Conservation (phyloP, 2,113 vertebrate species). For the Pseudorectes ferrugineus region DNA sequence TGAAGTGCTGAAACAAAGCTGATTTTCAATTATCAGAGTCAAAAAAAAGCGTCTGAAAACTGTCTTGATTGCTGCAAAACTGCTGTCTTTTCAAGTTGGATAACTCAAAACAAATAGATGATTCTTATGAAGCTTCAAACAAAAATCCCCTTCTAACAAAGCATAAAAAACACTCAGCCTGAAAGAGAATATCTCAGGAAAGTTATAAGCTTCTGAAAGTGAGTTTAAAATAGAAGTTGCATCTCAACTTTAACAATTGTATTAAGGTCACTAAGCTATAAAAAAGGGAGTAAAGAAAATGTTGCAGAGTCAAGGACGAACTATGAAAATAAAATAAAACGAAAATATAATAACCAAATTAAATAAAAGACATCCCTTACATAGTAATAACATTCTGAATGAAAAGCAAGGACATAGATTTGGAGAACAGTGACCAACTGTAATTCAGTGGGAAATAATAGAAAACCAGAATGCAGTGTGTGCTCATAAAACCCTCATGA, state of each 20-base stretch:
- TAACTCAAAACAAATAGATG: constrained; percentile 28
- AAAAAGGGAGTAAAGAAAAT: neutral
- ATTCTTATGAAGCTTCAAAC: constrained; percentile 39
- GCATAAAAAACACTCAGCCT: neutral
- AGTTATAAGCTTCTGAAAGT: neutral
- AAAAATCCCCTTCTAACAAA: constrained; percentile 19
- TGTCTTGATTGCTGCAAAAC: constrained; percentile 22
- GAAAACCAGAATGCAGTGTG: neutral
- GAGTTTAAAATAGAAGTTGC: neutral
- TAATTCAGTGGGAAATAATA: neutral
- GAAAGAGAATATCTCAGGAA: neutral
- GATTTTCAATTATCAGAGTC: constrained; percentile 53
- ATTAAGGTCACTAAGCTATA: neutral
- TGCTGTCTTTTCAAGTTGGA: constrained; percentile 29
- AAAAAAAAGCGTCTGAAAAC: neutral
- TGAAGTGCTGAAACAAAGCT: constrained; percentile 58
- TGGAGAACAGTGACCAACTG: neutral
- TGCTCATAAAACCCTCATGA: neutral
- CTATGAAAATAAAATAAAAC: constrained; percentile 40
- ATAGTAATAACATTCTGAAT: neutral
- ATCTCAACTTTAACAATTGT: neutral
- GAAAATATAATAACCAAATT: neutral
- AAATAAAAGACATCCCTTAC: neutral
- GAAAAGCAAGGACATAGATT: neutral
- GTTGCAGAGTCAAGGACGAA: neutral